These are phyloP conservation scores for Callionymus lyra DNA, from an alignment of 2,113 vertebrate species.

Conservation along the genomic window DNA sequence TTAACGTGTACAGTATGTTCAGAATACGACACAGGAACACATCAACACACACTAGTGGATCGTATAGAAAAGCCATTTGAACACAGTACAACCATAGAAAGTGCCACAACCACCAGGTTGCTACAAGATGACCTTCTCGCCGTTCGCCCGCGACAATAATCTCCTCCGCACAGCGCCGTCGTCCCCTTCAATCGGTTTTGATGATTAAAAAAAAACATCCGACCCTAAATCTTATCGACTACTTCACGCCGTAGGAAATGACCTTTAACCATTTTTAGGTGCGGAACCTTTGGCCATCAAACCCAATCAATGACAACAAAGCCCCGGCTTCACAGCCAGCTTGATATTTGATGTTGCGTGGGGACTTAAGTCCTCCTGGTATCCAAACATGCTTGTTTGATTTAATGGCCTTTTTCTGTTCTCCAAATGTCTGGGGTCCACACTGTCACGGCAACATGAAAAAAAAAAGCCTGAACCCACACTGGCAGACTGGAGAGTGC, in stretches of 20 bases:
- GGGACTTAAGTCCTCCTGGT: constrained; percentile 37
- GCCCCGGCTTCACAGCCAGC: constrained; percentile 39
- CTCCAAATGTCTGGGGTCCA: constrained; percentile 47
- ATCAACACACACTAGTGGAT: no score
- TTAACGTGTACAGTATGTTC: no score
- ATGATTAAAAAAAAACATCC: constrained; percentile 45
- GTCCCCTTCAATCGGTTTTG: constrained; percentile 24
- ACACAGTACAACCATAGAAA: no score
- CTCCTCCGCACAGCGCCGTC: no score
- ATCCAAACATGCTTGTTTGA: constrained; percentile 54
- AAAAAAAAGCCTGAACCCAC: constrained; percentile 3
- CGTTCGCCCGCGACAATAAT: no score
- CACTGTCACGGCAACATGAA: constrained; percentile 37
- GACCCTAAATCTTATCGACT: constrained; percentile 35
- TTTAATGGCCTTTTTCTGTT: constrained; percentile 67
- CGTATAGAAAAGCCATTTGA: no score
- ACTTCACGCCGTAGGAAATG: constrained; percentile 52
- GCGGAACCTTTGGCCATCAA: constrained; percentile 66
- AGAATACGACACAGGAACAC: no score
- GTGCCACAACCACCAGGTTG: no score
- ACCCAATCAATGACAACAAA: constrained; percentile 71
- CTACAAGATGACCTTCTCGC: no score
- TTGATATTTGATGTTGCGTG: constrained; percentile 57
- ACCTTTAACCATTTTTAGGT: constrained; percentile 63
- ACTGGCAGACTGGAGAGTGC: constrained; percentile 3